phyloP scores from a whole-genome alignment of 1,140 invertebrate species.

The Leptinotarsa texana region DNA sequence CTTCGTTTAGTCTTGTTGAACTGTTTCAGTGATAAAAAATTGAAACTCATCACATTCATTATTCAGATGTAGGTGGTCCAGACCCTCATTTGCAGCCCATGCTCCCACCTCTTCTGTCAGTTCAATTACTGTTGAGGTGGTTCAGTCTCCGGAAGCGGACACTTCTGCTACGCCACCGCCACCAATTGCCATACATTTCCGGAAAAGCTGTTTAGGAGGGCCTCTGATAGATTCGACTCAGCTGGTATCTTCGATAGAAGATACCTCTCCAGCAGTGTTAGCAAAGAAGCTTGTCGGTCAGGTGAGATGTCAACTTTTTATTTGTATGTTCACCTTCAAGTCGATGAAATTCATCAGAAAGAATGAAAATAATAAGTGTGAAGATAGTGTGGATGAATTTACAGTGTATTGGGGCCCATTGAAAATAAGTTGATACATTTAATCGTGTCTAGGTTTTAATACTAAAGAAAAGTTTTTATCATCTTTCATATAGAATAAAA shows the following conservation, averaged over 20 bases:
- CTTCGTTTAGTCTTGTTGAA: no score
- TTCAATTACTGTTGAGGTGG: slow-evolving; percentile 41
- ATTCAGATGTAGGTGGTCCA: slow-evolving; percentile 45
- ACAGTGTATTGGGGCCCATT: no score
- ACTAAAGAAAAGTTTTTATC: no score
- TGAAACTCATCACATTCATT: neutral
- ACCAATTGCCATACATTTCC: slow-evolving; percentile 53
- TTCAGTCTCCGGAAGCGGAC: slow-evolving; percentile 54
- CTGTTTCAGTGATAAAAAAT: slow-evolving; percentile 4
- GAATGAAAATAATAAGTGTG: no score
- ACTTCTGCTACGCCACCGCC: slow-evolving; percentile 58
- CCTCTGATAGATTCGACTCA: slow-evolving; percentile 56
- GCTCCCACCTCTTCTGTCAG: slow-evolving; percentile 39
- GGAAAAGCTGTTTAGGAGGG: slow-evolving; percentile 58
- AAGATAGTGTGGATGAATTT: no score
- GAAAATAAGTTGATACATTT: no score
- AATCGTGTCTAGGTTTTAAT: no score
- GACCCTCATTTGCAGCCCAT: slow-evolving; percentile 44
- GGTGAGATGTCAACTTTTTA: slow-evolving; percentile 23
- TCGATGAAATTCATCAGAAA: no score
- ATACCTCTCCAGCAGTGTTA: slow-evolving; percentile 52
- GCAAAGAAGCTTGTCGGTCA: slow-evolving; percentile 53
- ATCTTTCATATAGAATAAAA: no score
- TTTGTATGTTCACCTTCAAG: no score
- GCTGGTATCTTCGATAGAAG: slow-evolving; percentile 55